A percentile compares a stretch with the other conserved stretches of the same genome.
Conservation (phyloP, 2,797 vertebrate species). For the Galagoides demidoff region DNA sequence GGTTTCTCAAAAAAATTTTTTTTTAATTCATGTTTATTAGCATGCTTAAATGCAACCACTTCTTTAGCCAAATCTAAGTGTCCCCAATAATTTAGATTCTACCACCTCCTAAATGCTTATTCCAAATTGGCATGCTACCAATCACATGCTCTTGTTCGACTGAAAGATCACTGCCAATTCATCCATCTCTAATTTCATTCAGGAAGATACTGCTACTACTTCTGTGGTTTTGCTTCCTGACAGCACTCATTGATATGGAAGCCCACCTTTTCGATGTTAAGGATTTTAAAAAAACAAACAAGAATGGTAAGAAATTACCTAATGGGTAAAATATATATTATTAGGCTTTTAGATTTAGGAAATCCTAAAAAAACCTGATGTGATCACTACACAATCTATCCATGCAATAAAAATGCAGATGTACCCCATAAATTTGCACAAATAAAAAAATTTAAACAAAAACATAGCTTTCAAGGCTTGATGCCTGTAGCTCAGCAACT, state of each 20-base stretch:
- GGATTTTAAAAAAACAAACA: background rate
- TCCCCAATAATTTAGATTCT: background rate
- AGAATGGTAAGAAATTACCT: background rate
- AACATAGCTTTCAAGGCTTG: background rate
- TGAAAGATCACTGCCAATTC: background rate
- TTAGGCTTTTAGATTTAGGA: background rate
- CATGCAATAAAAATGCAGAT: background rate
- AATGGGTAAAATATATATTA: background rate
- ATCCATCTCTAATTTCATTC: background rate
- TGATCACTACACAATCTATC: background rate
- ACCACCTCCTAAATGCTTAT: slow-evolving; percentile 22
- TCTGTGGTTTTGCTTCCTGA: background rate
- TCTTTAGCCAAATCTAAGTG: slow-evolving; percentile 16
- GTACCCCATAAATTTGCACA: background rate
- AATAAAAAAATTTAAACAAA: background rate
- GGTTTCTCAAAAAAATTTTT: background rate
- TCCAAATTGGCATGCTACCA: background rate
- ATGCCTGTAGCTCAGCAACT: no score
- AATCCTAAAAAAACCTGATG: background rate
- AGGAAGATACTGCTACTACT: background rate
- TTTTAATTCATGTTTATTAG: background rate
- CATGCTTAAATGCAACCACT: background rate
- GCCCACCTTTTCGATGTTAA: background rate
- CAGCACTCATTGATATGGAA: background rate
- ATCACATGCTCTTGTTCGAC: background rate